These are phyloP conservation scores for Lepeophtheirus nordmannii DNA, from an alignment of 2,888 invertebrate species.

Conservation along the genomic window DNA sequence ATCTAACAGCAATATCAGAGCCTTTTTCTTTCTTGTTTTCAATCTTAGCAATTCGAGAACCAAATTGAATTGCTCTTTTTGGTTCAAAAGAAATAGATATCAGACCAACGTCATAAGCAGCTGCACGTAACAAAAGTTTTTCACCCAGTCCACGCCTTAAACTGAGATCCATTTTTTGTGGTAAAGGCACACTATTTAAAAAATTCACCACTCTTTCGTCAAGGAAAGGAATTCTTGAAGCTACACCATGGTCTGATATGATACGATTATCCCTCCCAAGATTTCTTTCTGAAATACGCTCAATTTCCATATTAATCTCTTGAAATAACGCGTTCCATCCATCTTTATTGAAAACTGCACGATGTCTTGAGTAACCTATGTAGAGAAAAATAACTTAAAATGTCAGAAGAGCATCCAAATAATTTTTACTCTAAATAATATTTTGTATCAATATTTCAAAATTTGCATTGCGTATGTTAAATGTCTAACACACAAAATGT, in stretches of 20 bases:
- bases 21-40: conserved; percentile 72
- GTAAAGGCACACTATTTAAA: conserved; percentile 37
- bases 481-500: no score
- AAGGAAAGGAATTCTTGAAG: conserved; percentile 51
- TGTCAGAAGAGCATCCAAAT: no score
- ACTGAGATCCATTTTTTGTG: conserved; percentile 36
- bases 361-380: conserved; percentile 68
- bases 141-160: conserved; percentile 72
- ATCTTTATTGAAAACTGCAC: conserved; percentile 41
- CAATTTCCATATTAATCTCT: conserved; percentile 61
- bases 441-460: no score
- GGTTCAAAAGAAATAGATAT: conserved; percentile 49
- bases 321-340: conserved; percentile 42
- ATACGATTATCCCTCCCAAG: conserved; percentile 87
- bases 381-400: neutral
- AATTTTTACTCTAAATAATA: no score
- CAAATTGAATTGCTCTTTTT: conserved; percentile 92
- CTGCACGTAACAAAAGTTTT: conserved; percentile 64
- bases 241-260: conserved; percentile 42
- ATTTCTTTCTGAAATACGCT: conserved; percentile 71
- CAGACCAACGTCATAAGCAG: conserved; percentile 52
- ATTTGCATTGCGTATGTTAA: no score
- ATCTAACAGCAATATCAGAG: conserved; percentile 38
- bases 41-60: conserved; percentile 65
- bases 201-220: conserved; percentile 43